phyloP scores from a whole-genome alignment of 2,888 invertebrate genomes.

The Drosophila phalerata region DNA sequence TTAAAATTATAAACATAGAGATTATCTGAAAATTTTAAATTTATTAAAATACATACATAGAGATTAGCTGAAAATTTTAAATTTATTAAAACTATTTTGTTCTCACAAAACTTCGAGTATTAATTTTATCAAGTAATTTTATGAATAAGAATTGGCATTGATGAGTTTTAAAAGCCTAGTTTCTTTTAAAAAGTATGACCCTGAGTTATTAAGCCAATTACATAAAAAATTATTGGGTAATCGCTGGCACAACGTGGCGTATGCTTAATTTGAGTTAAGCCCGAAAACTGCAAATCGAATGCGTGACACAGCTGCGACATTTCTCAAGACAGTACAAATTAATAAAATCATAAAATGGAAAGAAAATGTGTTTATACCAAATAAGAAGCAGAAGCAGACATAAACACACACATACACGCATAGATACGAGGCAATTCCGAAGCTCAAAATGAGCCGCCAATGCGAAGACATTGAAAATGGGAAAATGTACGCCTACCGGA shows the following conservation, averaged over 20 bases:
- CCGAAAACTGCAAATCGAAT: slow-evolving; percentile 52
- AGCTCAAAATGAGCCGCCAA: slow-evolving; percentile 52
- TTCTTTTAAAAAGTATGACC: not conserved
- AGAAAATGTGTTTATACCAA: slow-evolving; percentile 19
- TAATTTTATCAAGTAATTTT: not conserved
- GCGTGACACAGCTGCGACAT: slow-evolving; percentile 56
- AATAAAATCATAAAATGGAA: slow-evolving; percentile 28
- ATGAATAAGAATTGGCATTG: not conserved
- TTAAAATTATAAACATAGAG: too few relatives aligned
- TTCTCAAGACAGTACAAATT: slow-evolving; percentile 45
- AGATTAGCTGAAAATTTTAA: too few relatives aligned
- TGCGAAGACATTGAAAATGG: slow-evolving; percentile 69
- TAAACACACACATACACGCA: slow-evolving; percentile 7
- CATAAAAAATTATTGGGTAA: not conserved
- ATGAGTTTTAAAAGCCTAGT: not conserved
- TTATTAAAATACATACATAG: too few relatives aligned
- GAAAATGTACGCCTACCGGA: slow-evolving; percentile 57
- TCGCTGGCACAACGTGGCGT: slow-evolving; percentile 20
- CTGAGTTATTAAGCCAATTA: not conserved
- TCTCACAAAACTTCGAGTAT: too few relatives aligned
- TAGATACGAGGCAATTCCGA: slow-evolving; percentile 37
- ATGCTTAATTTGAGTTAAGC: slow-evolving; percentile 35
- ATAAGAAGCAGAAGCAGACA: slow-evolving; percentile 17
- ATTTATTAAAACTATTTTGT: too few relatives aligned
- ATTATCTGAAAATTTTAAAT: too few relatives aligned